Evolutionary conservation across 2,113 vertebrate species (phyloP), one percentile per base, ranked within the genome.

Genomic region (Psittacara wagleri): DNA sequence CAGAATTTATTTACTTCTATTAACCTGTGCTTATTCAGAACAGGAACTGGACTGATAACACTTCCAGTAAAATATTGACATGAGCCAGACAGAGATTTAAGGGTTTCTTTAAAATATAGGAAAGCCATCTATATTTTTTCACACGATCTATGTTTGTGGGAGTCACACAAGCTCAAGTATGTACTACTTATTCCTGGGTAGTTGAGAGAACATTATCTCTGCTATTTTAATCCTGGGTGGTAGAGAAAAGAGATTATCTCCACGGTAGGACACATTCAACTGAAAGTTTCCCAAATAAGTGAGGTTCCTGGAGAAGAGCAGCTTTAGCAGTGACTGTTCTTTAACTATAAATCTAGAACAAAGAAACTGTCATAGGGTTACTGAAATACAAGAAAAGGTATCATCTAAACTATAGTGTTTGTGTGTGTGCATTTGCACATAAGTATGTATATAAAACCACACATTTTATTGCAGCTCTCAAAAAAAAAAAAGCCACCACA

Each of bases 81-180:
- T 1, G 9, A 93, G 57, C 11, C 55, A 82, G 78, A 91, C 61
- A 87, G 27, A 96, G 94, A 97, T 94, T 77, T 55, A 90, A 77
- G 69, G 91, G 94, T 75, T 93, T 92, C 76, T 80, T 92, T 83
- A 88, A 90, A 84, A 94, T 79, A 90, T 7, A 93, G 92, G 88
- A 94, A 88, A 97, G 54, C 41, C 73, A 94, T 82, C 76, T 92
- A 35, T 86, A 76, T n/a, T 92, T 94, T 83, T 28, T 25, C n/a
- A 61, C 72, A 35, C 74, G 54, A 96, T 94, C 79, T 88, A 74
- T 82, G 86, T 78, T 25, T 75, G 52, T 41, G 29, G 48, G 55
- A 88, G 44, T 88, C 57, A 63, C 88, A 84, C 41, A 12, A 86
- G 49, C 66, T 94, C 84, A 72, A 57, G 37, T 75, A 88, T 4